A percentile compares a stretch with the other conserved stretches of the same genome.
Evolutionary conservation across 2,888 invertebrate genomes (phyloP).

Genomic region (Drosophila barbarae): DNA sequence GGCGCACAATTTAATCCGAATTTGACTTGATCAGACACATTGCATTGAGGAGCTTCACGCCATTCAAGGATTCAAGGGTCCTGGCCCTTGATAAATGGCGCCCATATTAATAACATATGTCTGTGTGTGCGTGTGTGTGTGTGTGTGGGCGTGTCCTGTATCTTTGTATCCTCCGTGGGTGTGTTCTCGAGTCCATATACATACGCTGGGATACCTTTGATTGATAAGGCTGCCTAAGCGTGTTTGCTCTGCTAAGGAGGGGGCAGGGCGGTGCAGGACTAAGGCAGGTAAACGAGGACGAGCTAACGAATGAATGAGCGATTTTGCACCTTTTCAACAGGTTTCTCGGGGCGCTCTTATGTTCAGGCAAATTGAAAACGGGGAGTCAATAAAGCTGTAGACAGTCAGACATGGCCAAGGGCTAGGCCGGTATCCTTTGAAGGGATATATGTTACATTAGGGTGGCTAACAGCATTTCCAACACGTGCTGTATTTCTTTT

Average conservation of each 20-base stretch:
- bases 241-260: conserved; percentile 48
- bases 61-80: conserved; percentile 23
- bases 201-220: conserved; percentile 61
- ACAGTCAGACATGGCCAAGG: conserved; percentile 44
- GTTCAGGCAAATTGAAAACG: conserved; percentile 66
- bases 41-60: conserved; percentile 41
- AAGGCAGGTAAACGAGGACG: conserved; percentile 42
- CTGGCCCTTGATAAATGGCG: conserved; percentile 50
- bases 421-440: conserved; percentile 31
- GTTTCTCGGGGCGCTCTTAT: conserved; percentile 43
- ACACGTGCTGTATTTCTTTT: neutral
- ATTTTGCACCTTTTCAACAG: conserved; percentile 73
- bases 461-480: conserved; percentile 7
- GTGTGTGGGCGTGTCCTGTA: conserved; percentile 27
- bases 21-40: conserved; percentile 42
- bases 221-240: conserved; percentile 73
- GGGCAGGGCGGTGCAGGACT: neutral
- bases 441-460: conserved; percentile 13
- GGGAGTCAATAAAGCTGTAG: conserved; percentile 66
- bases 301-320: conserved; percentile 43
- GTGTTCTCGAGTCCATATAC: conserved; percentile 20
- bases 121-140: too few relatives aligned
- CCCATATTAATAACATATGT: conserved; percentile 64
- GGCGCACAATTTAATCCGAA: conserved; percentile 43
- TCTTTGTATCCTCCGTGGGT: conserved; percentile 12